Evolutionary conservation across 2,113 vertebrate species (phyloP).

Genomic region (Dromiciops gliroides): DNA sequence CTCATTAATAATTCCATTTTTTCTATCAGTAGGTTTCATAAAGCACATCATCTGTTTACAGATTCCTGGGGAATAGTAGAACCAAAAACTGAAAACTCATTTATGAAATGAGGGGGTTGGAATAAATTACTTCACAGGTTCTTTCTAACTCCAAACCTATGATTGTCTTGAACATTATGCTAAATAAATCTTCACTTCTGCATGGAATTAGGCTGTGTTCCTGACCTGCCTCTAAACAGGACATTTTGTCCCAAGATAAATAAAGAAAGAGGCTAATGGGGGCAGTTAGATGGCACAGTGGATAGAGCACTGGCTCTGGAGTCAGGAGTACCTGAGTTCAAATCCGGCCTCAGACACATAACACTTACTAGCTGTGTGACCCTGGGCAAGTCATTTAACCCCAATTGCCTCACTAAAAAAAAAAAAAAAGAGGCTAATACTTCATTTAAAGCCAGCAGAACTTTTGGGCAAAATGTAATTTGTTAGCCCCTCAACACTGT

Average conservation of each 20-base stretch:
- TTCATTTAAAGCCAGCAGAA: conserved; percentile 15
- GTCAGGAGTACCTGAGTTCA: too few species aligned
- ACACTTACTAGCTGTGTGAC: too few species aligned
- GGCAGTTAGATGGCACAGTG: too few species aligned
- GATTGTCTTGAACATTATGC: neutral
- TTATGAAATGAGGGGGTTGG: neutral
- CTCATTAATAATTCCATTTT: neutral
- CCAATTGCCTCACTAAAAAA: too few species aligned
- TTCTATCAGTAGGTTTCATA: neutral
- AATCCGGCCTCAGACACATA: too few species aligned
- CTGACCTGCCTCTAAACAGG: neutral
- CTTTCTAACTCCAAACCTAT: neutral
- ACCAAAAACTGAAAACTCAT: neutral
- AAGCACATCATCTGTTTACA: neutral
- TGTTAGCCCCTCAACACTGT: conserved; percentile 11
- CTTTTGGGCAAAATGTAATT: neutral
- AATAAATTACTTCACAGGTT: neutral
- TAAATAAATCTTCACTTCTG: neutral
- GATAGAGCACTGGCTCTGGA: too few species aligned
- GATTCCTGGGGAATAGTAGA: neutral
- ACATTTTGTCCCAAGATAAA: conserved; percentile 8
- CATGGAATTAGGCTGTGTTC: neutral
- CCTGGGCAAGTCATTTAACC: too few species aligned
- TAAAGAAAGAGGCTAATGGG: too few species aligned
- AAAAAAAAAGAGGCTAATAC: neutral